Evolutionary conservation across 2,797 vertebrate species (phyloP), one percentile per base, ranked within the genome.

Genomic region (Yasuhikotakia modesta): DNA sequence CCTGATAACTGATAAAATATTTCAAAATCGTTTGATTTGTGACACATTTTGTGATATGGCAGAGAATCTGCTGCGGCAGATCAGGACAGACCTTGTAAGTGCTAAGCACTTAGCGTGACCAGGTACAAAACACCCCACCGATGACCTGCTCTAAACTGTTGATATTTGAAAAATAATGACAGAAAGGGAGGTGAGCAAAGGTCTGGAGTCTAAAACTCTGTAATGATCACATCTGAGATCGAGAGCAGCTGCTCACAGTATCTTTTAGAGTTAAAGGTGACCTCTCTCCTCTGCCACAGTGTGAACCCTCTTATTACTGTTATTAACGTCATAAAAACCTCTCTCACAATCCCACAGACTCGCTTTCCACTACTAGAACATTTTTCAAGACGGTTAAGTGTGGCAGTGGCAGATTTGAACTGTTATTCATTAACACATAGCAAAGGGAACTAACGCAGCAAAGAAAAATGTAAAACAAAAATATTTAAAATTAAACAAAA

Each of bases 231-330:
- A 1, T 78, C 50, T 17, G 57, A 78, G 76, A 63, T 70, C 52
- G 53, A 12, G n/a, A 77, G 19, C 74, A 64, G 76, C 57, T 78
- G 32, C 21, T 70, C 19, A 27, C 45, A 45, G 30, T 48, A 52
- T 78, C 46, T 70, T 78, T 64, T 3, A 35, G 21, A 70, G 55
- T 50, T 69, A 32, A 77, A 76, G 60, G 17, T 70, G 67, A 53
- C 67, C 66, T 78, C 52, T 64, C 30, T 70, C 30, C 27, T 68
- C 53, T 60, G 55, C 43, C 27, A 65, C 11, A 43, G 46, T 6
- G 21, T 70, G 57, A 63, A 52, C 43, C 68, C 45, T 50, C 66
- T 76, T 55, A 50, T 66, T 68, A 24, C 39, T 32, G 52, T 76
- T 76, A 68, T 53, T 63, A 53, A 39, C 11, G 21, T 70, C 53